These are phyloP conservation scores for Oryzias woworae DNA, from an alignment of 2,113 vertebrate genomes.

Conservation along the genomic window DNA sequence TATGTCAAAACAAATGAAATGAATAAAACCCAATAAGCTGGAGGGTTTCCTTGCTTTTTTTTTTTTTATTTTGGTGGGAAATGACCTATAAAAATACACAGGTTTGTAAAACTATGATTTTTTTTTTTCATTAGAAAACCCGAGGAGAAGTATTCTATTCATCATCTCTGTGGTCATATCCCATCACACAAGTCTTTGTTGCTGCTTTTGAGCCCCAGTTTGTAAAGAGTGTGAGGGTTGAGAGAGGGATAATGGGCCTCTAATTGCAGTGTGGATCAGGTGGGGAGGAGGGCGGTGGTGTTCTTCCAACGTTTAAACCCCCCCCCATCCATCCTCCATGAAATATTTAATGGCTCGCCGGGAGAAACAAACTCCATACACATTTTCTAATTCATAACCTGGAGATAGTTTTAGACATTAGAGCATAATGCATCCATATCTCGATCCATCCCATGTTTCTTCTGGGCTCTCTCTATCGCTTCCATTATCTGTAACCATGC, in stretches of 20 bases:
- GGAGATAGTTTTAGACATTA: constrained; percentile 58
- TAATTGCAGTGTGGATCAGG: constrained; percentile 70
- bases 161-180: constrained; percentile 60
- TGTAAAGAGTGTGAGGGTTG: constrained; percentile 61
- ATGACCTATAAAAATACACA: constrained; percentile 60
- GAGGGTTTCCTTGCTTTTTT: constrained; percentile 57
- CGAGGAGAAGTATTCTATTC: constrained; percentile 60
- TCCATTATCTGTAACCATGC: constrained; percentile 50
- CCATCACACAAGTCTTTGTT: constrained; percentile 68
- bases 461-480: constrained; percentile 6
- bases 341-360: constrained; percentile 78
- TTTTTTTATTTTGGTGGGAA: constrained; percentile 45
- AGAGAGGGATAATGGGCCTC: constrained; percentile 67
- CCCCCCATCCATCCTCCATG: constrained; percentile 53
- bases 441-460: constrained; percentile 58
- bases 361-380: constrained; percentile 74
- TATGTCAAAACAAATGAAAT: constrained; percentile 95
- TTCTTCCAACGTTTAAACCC: constrained; percentile 67
- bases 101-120: constrained; percentile 51
- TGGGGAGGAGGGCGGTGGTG: constrained; percentile 52
- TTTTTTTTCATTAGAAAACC: constrained; percentile 53
- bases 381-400: constrained; percentile 73
- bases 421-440: constrained; percentile 49
- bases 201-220: constrained; percentile 64
- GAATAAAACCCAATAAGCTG: constrained; percentile 84